phyloP scores from a whole-genome alignment of 2,113 vertebrate species.

The Gobiocypris rarus region DNA sequence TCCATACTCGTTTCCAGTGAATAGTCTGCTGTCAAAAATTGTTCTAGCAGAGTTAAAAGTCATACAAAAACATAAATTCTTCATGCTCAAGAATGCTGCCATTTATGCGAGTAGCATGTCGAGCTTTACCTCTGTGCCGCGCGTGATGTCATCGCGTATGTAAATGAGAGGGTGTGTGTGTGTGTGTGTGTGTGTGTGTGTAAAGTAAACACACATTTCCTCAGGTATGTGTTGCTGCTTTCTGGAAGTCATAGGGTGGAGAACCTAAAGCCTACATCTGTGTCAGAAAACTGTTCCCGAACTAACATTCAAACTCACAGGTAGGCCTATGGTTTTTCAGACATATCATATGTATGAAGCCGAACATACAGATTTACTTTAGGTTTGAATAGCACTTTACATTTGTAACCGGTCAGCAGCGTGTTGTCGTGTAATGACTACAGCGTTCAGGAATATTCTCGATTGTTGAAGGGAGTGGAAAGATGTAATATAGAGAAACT shows the following conservation, averaged over 20 bases:
- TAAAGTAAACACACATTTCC: not conserved
- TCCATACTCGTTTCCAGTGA: too few species aligned
- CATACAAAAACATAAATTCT: not conserved
- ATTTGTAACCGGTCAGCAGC: not conserved
- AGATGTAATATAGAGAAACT: not conserved
- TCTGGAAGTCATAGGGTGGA: not conserved
- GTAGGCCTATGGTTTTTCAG: conserved; percentile 12
- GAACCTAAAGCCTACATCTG: not conserved
- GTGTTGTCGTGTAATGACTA: not conserved
- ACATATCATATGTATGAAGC: too few species aligned
- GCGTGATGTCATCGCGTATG: conserved; percentile 15
- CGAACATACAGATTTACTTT: not conserved
- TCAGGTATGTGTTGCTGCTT: not conserved
- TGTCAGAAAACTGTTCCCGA: not conserved
- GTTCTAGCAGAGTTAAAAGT: not conserved
- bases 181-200: conserved; percentile 10
- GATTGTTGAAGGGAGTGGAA: not conserved
- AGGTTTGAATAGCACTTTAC: not conserved
- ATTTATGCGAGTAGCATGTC: too few species aligned
- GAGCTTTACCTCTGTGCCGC: not conserved
- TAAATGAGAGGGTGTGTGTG: not conserved
- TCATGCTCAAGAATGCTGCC: not conserved
- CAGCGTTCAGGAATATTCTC: not conserved
- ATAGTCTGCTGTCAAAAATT: not conserved
- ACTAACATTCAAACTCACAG: not conserved